phyloP scores from a whole-genome alignment of 1,140 invertebrate species.

The Diabrotica undecimpunctata region DNA sequence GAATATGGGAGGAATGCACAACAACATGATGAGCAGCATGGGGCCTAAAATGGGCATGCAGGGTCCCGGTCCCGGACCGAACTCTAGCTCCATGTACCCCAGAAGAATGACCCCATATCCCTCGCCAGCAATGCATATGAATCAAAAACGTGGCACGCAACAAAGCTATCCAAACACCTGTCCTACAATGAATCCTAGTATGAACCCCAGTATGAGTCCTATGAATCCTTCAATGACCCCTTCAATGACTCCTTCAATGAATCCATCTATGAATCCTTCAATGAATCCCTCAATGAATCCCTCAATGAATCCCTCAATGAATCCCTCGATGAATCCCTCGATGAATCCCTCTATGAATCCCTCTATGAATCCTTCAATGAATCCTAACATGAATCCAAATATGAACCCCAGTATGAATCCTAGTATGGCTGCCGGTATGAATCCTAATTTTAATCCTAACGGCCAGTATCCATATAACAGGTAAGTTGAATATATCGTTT shows the following conservation, averaged over 20 bases:
- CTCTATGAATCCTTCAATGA: constrained; percentile 30
- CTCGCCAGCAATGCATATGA: constrained; percentile 74
- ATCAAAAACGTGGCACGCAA: constrained; percentile 64
- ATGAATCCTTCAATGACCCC: constrained; percentile 22
- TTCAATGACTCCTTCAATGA: constrained; percentile 37
- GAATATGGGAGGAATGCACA: constrained; percentile 56
- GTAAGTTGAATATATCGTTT: background rate
- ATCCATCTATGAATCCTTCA: constrained; percentile 32
- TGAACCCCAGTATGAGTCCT: constrained; percentile 32
- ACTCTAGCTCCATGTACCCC: constrained; percentile 46
- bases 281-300: constrained; percentile 35
- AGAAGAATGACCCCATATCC: constrained; percentile 75
- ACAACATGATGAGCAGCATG: constrained; percentile 54
- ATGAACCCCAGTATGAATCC: constrained; percentile 43
- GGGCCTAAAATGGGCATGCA: constrained; percentile 59
- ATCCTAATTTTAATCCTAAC: constrained; percentile 53
- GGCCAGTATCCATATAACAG: constrained; percentile 53
- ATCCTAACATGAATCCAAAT: constrained; percentile 40
- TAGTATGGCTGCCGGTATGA: constrained; percentile 29
- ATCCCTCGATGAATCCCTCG: constrained; percentile 33
- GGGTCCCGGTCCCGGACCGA: constrained; percentile 51
- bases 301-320: constrained; percentile 37
- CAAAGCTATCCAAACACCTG: constrained; percentile 48
- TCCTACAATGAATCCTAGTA: constrained; percentile 40
- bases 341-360: constrained; percentile 39